Percentiles rank a stretch among this genome's conserved stretches.
Conservation (phyloP, 2,113 vertebrate genomes). For the Murina feae region DNA sequence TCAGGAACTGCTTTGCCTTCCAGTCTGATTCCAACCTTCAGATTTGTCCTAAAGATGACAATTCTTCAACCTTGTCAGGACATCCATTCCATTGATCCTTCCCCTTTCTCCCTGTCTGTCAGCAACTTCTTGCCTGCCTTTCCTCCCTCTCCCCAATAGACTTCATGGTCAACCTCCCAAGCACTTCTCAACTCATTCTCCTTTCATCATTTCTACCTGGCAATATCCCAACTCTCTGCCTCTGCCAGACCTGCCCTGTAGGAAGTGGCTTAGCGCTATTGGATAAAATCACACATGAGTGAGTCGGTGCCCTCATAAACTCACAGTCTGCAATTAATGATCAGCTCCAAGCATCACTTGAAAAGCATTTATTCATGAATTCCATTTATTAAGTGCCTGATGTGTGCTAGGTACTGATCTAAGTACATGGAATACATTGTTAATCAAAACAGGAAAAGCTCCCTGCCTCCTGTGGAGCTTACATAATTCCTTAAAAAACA, state of each 20-base stretch:
- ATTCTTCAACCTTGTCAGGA: not conserved
- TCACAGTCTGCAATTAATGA: not conserved
- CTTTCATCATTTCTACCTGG: not conserved
- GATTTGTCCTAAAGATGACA: not conserved
- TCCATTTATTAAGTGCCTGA: not conserved
- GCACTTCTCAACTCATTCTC: not conserved
- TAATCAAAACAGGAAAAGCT: not conserved
- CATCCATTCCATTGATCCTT: not conserved
- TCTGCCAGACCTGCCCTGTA: not conserved
- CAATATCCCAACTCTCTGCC: not conserved
- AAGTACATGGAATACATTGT: not conserved
- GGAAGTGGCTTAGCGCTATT: not conserved
- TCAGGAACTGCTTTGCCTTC: not conserved
- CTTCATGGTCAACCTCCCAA: not conserved
- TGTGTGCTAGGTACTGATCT: not conserved
- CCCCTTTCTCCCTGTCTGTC: not conserved
- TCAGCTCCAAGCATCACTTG: not conserved
- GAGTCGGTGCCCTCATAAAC: not conserved
- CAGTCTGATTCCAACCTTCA: not conserved
- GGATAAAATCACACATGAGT: not conserved
- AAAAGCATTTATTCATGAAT: slow-evolving; percentile 3
- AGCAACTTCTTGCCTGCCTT: not conserved
- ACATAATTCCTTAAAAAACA: not conserved
- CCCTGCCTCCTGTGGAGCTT: not conserved
- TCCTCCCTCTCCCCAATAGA: not conserved